phyloP scores from a whole-genome alignment of 2,113 vertebrate species.

The Gopherus flavomarginatus region DNA sequence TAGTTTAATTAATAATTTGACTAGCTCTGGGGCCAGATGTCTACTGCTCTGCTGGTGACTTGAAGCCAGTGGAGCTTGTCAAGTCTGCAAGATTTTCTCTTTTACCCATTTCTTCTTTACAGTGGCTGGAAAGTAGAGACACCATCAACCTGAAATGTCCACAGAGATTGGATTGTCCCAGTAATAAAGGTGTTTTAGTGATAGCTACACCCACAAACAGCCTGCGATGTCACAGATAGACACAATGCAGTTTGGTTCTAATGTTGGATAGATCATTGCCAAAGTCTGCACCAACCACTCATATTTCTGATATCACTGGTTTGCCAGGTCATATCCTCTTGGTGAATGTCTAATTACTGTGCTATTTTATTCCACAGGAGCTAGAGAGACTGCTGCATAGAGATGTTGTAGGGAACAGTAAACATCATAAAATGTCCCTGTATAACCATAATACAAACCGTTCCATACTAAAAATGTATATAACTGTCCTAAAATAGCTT shows the following conservation, averaged over 20 bases:
- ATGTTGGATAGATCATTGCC: neutral
- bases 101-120: slow-evolving; percentile 41
- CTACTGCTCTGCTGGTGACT: neutral
- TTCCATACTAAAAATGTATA: neutral
- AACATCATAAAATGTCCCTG: neutral
- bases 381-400: neutral
- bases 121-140: slow-evolving; percentile 48
- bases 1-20: neutral
- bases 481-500: slow-evolving; percentile 23
- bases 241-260: neutral
- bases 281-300: slow-evolving; percentile 5
- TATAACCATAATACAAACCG: slow-evolving; percentile 45
- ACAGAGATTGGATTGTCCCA: slow-evolving; percentile 43
- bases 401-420: neutral
- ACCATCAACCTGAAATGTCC: neutral
- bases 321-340: slow-evolving; percentile 28
- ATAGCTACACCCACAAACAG: neutral
- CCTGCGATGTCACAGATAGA: slow-evolving; percentile 11
- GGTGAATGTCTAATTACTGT: neutral
- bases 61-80: neutral
- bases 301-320: neutral
- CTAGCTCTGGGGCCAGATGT: neutral
- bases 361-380: neutral
- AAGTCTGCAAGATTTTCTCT: neutral
- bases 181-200: slow-evolving; percentile 55